Base-by-base conservation (phyloP, 2,113 vertebrate species). In the Caretta caretta region DNA sequence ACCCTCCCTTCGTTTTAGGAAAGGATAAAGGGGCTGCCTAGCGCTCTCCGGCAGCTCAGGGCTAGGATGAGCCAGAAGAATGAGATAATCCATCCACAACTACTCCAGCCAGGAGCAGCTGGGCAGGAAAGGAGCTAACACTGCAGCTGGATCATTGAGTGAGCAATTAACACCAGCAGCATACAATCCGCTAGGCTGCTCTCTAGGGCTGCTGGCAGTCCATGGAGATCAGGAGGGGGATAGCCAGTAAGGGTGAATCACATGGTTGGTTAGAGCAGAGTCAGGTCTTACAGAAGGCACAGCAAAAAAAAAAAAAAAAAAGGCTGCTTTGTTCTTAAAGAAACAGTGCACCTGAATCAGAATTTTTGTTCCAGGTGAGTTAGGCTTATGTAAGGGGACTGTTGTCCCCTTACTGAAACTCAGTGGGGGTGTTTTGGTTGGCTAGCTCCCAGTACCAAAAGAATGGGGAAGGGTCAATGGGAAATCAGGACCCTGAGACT, bases 41-140 rank as follows among this genome's bases (percentile, higher is more conserved):
- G 87, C 46, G 3, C 0, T 10, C 1, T 35, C 0, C 0, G 0
- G 0, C 0, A 56, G 0, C 0, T 0, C 5, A 1, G 35, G 51
- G 1, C 56, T 93, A 87, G 22, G 24, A 27, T 29, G 11, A 48
- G 12, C 11, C 42, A 78, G 86, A 93, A 96, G 80, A 84, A 93
- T 57, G 17, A 95, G 94, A 53, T 0, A 0, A 86, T 20, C 12
- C 10, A 65, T 3, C 2, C 24, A 48, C 12, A 78, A 4, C 25
- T 78, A 78, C 75, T 78, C 25, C 35, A 72, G 65, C 35, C 65
- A 72, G 65, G 16, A 72, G 75, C 75, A 78, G 75, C 75, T 16
- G 75, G 13, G 42, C 25, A 48, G 24, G 7, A 27, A 90, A 86
- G 94, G 89, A 82, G 93, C 79, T 88, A 95, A 51, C 96, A 91